Evolutionary conservation across 2,888 invertebrate species (phyloP).

Genomic region (Plebejus argus): DNA sequence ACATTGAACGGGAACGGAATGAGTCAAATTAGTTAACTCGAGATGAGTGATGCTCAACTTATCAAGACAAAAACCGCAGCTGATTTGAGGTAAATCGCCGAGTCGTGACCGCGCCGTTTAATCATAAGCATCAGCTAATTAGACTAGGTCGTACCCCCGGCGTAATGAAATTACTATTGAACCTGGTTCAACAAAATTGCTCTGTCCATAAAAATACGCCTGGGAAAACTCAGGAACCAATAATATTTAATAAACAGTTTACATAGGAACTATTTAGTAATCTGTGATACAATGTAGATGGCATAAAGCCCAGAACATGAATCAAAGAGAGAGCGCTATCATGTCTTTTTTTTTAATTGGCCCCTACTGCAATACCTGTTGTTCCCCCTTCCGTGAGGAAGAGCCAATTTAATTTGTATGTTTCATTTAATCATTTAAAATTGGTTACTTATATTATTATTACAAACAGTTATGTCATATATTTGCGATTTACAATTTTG

Average conservation of each 20-base stretch:
- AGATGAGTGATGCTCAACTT: constrained; percentile 65
- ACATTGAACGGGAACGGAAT: constrained; percentile 46
- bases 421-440: no score
- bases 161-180: constrained; percentile 77
- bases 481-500: no score
- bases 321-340: not conserved
- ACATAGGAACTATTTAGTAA: no score
- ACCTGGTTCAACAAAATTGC: constrained; percentile 70
- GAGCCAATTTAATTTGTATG: no score
- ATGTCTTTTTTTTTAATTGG: no score
- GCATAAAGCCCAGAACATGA: not conserved
- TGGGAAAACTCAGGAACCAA: not conserved
- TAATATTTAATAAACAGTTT: not conserved
- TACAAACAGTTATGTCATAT: no score
- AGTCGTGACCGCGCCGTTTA: constrained; percentile 75
- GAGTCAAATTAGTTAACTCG: constrained; percentile 49
- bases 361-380: no score
- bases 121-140: constrained; percentile 79
- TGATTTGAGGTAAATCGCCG: constrained; percentile 73
- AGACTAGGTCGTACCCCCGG: constrained; percentile 75
- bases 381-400: no score
- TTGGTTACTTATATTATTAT: no score
- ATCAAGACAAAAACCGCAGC: constrained; percentile 67
- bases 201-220: not conserved
- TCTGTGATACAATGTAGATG: not conserved